Conservation (phyloP, 2,888 invertebrate genomes). For the Cybosia mesomella region DNA sequence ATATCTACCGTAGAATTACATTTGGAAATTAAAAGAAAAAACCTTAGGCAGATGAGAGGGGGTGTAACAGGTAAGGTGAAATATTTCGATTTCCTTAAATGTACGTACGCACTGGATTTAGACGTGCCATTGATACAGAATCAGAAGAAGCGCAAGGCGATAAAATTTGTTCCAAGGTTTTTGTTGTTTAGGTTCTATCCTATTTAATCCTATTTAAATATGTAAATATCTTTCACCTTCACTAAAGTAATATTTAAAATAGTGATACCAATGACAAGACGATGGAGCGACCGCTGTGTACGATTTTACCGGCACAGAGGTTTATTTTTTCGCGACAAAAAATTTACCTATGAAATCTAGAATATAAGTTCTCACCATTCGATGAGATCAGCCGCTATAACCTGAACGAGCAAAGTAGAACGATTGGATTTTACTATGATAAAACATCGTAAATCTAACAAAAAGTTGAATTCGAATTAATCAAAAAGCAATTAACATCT, state of each 20-base stretch:
- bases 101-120: slow-evolving; percentile 50
- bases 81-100: slow-evolving; percentile 66
- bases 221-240: background rate
- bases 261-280: background rate
- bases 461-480: too few relatives aligned
- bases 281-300: background rate
- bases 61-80: slow-evolving; percentile 56
- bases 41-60: slow-evolving; percentile 26
- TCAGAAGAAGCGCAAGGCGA: slow-evolving; percentile 39
- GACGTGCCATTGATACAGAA: slow-evolving; percentile 44
- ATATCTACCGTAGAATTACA: slow-evolving; percentile 33
- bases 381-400: background rate
- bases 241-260: background rate
- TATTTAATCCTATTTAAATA: background rate
- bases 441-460: too few relatives aligned
- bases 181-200: background rate
- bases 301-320: background rate
- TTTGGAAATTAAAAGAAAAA: slow-evolving; percentile 54
- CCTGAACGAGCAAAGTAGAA: too few relatives aligned
- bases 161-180: background rate
- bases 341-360: too few relatives aligned
- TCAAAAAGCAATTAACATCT: too few relatives aligned
- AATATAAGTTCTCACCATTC: background rate
- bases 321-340: background rate
- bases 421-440: too few relatives aligned